These are phyloP conservation scores for Sogatella furcifera DNA, from an alignment of 1,140 invertebrate species.

Conservation along the genomic window DNA sequence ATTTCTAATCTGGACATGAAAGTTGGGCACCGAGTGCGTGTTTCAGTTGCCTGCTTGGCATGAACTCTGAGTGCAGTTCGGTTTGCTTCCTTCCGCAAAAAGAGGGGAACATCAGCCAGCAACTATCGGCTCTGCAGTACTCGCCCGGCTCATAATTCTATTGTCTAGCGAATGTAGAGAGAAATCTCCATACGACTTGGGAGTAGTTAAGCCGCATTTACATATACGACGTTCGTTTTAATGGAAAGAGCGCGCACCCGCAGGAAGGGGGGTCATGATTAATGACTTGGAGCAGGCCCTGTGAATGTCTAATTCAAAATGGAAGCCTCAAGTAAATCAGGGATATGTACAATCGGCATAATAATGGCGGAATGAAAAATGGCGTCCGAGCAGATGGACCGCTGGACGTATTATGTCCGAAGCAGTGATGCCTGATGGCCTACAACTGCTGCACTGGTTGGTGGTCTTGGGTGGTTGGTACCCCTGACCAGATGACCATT, in stretches of 20 bases:
- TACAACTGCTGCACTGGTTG: no score
- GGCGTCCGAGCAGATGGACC: not conserved
- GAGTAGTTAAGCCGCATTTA: slow-evolving; percentile 12
- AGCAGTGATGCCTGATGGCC: no score
- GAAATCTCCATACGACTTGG: slow-evolving; percentile 7
- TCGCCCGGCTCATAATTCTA: not conserved
- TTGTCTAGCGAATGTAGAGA: slow-evolving; percentile 6
- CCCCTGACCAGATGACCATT: no score
- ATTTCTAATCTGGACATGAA: no score
- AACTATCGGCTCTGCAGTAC: no score
- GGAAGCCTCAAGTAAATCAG: slow-evolving; percentile 16
- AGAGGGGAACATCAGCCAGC: no score
- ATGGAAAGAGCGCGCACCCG: slow-evolving; percentile 2
- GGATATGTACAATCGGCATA: slow-evolving; percentile 16
- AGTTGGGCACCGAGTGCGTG: no score
- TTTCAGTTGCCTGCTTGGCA: no score
- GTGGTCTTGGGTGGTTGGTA: no score
- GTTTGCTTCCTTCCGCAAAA: no score
- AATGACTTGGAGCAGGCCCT: slow-evolving; percentile 6
- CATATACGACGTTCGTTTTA: slow-evolving; percentile 13
- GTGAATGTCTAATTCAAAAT: slow-evolving; percentile 18
- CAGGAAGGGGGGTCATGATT: slow-evolving; percentile 8
- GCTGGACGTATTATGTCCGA: not conserved
- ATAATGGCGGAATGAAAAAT: slow-evolving; percentile 13
- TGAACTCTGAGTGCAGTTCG: no score